Conservation (phyloP, 2,113 vertebrate species). For the Cricetomys ansorgei region DNA sequence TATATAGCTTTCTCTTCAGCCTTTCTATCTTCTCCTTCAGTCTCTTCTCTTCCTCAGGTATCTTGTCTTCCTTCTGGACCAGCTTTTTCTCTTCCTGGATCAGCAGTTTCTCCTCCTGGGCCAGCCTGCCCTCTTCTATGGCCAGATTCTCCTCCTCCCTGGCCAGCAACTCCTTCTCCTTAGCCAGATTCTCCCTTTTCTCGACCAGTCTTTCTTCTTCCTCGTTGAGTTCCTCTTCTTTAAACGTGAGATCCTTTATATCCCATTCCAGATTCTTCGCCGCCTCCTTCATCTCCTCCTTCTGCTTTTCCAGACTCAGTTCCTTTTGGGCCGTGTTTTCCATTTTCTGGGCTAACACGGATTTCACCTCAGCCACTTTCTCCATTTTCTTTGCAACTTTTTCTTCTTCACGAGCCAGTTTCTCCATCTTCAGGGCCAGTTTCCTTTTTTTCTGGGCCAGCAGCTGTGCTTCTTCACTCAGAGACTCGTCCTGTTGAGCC, state of each 20-base stretch:
- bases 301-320: neutral
- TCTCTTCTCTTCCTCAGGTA: neutral
- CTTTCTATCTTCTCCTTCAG: constrained; percentile 7
- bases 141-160: neutral
- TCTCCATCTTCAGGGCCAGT: constrained; percentile 33
- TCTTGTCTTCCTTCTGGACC: neutral
- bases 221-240: constrained; percentile 36
- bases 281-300: constrained; percentile 41
- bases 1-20: neutral
- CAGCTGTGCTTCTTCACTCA: constrained; percentile 48
- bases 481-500: neutral
- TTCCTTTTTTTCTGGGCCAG: constrained; percentile 50
- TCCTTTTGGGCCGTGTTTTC: neutral
- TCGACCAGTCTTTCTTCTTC: neutral
- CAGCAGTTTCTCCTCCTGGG: constrained; percentile 47
- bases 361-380: constrained; percentile 45
- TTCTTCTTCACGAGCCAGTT: constrained; percentile 26
- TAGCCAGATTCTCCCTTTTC: neutral
- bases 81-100: constrained; percentile 45
- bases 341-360: neutral
- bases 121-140: neutral
- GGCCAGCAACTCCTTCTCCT: neutral
- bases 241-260: neutral
- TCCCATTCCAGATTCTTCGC: neutral
- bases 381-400: constrained; percentile 55